Base-by-base conservation (phyloP, 2,888 invertebrate genomes). In the Tiphia femorata region DNA sequence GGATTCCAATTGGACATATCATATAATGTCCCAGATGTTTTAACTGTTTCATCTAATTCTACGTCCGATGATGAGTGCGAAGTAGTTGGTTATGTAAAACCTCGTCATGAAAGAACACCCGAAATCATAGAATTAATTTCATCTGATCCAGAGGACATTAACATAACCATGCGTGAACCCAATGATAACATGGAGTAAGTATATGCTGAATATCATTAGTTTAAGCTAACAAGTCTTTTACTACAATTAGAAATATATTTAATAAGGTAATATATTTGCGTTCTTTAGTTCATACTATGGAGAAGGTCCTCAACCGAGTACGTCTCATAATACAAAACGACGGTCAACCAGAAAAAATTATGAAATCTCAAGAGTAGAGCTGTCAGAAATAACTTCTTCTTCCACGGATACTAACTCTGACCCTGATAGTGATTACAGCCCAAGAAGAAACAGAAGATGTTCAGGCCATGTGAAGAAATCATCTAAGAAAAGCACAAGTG, bases 1-100 rank as follows among this genome's bases (percentile, higher is more conserved):
- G 58, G 66, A 42, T 70, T 77, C 37, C 70, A 64, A 35, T 16
- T 73, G 16, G 63, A 67, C 19, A 33, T 59, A 14, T 58, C 72
- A n/a, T 58, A 51, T 43, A 44, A 43, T 38, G 47, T 53, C 40
- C 77, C 80, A 8, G 72, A 73, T 42, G 64, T 79, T 38, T 62
- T 79, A 1, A 78, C 76, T 3, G 73, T 80, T 62, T 78, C 77
- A 1, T 79, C 78, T 0, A 72, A 68, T 3, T 75, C 85, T 1
- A 85, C 85, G 65, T 86, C 86, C 51, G 85, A 85, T 8, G 86
- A 86, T 20, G 88, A 88, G 61, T 88, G 89, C 20, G 86, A 88
- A 77, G 86, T 91, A 47, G 86, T 91, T 7, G 89, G 88, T 1
- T 89, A 88, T 72, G 88, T 91, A 23, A 90, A 90, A 75, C 90